Base-by-base conservation (phyloP, 2,888 invertebrate species). In the Pyrgus malvae region DNA sequence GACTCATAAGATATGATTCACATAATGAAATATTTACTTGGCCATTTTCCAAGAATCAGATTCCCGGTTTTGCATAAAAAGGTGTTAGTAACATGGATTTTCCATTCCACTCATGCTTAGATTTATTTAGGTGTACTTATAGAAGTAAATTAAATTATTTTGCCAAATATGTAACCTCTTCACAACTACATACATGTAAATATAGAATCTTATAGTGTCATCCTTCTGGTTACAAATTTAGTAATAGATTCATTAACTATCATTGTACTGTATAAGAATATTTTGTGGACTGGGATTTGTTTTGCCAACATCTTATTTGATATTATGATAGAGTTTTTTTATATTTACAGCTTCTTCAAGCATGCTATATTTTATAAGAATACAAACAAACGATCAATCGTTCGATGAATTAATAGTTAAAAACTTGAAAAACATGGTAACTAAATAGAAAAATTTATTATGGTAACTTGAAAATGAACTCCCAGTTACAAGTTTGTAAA, bases 71-170 rank as follows among this genome's bases (percentile, higher is more conserved):
- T 45, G 21, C 3, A 12, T 38, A 27, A 35, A 51, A 44, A 42
- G 11, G 16, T 53, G 38, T 53, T 53, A 45, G 45, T 45, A 53
- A 45, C 38, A 45, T 55, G 50, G 54, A 45, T 58, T 58, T 25
- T 54, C 41, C 60, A 59, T 56, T 65, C 68, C 66, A 63, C 61
- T 66, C 64, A 71, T 70, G 67, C 63, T 68, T 70, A 69, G 68
- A 68, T 70, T 63, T 65, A 71, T 65, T 69, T 76, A 76, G 71
- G 58, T 69, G 61, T 70, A 69, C n/a, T n/a, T n/a, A n/a, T n/a
- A n/a, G n/a, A n/a, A n/a, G n/a, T n/a, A n/a, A n/a, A 72, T 76
- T 84, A 85, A 87, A 81, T 87, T 87, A 86, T 86, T 86, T 85
- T 81, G 80, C 83, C 81, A 87, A 84, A 85, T 83, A 79, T 76